Evolutionary conservation across 2,113 vertebrate genomes (phyloP), one percentile per base, ranked within the genome.

Genomic region (Heterotis niloticus): DNA sequence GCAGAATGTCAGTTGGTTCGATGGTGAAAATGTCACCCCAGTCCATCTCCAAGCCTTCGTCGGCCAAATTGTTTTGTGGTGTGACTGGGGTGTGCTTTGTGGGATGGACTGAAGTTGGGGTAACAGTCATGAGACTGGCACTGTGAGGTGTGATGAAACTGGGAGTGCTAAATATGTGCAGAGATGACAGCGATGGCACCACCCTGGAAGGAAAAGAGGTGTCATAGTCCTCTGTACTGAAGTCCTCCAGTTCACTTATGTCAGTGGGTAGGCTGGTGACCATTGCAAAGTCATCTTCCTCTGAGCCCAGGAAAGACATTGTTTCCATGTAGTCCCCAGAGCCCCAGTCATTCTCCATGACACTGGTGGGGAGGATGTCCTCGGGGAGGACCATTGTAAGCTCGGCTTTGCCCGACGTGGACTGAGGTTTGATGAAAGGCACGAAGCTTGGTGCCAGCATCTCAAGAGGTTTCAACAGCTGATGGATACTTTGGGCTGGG

Each of bases 321-420:
- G 95, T 94, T 88, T 96, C 95, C 5, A 88, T 28, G 52, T 95
- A 92, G 81, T 96, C 94, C 0, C 96, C 96, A 5, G 96, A 98
- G 0, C 95, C 96, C 86, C 88, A 85, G 0, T 97, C 94, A 0
- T 88, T 86, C 14, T 95, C 94, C 77, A 88, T 82, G 11, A 89
- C 88, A 78, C 89, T 90, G 0, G 88, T 80, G 9, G 93, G 87
- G 79, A 90, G 92, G 76, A 86, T 86, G 29, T 87, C 86, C 79
- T 90, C 89, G 4, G 89, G 86, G 17, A 91, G 87, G 75, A 84
- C 81, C 76, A 93, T 87, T 20, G 90, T 92, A 11, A 86, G 85
- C 62, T 91, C 85, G 82, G 91, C 90, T 82, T 89, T 89, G 11
- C 64, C 76, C 28, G 90, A 91, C 59, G 90, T 85, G n/a, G 83